Percentiles rank a stretch among this genome's conserved stretches.
phyloP scores from a whole-genome alignment of 2,888 invertebrate species.

The Xestia c-nigrum region DNA sequence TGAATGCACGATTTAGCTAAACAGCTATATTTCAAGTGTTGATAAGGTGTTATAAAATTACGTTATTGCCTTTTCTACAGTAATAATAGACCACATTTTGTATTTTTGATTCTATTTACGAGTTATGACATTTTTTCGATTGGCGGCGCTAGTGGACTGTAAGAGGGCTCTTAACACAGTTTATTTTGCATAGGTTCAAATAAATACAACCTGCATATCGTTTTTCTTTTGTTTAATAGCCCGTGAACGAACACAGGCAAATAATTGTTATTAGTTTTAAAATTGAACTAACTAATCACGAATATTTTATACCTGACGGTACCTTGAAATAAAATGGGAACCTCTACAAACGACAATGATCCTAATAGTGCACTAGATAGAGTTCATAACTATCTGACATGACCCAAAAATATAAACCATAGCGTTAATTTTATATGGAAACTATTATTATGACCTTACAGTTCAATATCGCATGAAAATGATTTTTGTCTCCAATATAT shows the following conservation, averaged over 20 bases:
- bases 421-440: conserved; percentile 6
- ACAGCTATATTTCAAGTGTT: too few relatives aligned
- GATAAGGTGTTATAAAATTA: too few relatives aligned
- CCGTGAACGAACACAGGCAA: background rate
- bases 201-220: conserved; percentile 6
- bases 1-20: too few relatives aligned
- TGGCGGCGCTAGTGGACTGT: too few relatives aligned
- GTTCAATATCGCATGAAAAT: conserved; percentile 21
- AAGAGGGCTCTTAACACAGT: too few relatives aligned
- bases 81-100: too few relatives aligned
- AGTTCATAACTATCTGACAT: conserved; percentile 5
- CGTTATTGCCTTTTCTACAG: too few relatives aligned
- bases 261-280: background rate
- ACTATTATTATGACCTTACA: conserved; percentile 5
- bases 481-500: conserved; percentile 4
- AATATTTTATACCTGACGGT: background rate
- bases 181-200: conserved; percentile 16
- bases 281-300: conserved; percentile 16
- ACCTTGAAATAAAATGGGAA: conserved; percentile 5
- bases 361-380: background rate
- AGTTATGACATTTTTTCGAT: too few relatives aligned
- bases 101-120: too few relatives aligned
- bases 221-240: background rate
- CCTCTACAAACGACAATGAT: conserved; percentile 1
- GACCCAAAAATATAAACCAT: background rate